Evolutionary conservation across 2,113 vertebrate species (phyloP).

Genomic region (Mormoops blainvillei): DNA sequence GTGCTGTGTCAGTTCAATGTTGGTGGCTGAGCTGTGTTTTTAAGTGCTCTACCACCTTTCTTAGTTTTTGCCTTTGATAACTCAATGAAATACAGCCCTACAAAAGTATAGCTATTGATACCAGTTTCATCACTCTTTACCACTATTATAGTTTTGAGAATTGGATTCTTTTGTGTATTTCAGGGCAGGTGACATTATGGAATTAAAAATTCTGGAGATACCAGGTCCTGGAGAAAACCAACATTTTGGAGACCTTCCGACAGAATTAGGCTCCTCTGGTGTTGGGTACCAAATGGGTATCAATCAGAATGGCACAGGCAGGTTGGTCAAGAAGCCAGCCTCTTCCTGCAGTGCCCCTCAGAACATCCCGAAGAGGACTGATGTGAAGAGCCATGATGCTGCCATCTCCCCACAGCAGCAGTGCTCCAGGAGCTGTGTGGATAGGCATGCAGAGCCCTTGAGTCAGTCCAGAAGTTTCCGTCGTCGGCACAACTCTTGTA

Average conservation of each 20-base stretch:
- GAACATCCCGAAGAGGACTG: slow-evolving; percentile 86
- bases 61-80: background rate
- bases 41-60: background rate
- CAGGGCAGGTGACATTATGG: slow-evolving; percentile 97
- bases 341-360: slow-evolving; percentile 83
- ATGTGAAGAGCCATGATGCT: slow-evolving; percentile 79
- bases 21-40: background rate
- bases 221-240: slow-evolving; percentile 77
- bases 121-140: background rate
- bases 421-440: slow-evolving; percentile 94
- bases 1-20: background rate
- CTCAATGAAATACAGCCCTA: background rate
- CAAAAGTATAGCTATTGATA: background rate
- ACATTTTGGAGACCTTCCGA: slow-evolving; percentile 73
- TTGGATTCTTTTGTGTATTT: slow-evolving; percentile 49
- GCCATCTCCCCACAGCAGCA: slow-evolving; percentile 85
- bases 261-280: slow-evolving; percentile 62
- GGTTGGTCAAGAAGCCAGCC: slow-evolving; percentile 76
- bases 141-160: slow-evolving; percentile 11
- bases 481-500: slow-evolving; percentile 96
- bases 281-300: slow-evolving; percentile 74
- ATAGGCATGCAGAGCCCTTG: slow-evolving; percentile 87
- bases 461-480: slow-evolving; percentile 91
- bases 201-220: slow-evolving; percentile 94
- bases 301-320: slow-evolving; percentile 81